These are phyloP conservation scores for Panulirus ornatus DNA, from an alignment of 1,140 invertebrate genomes.

Conservation along the genomic window DNA sequence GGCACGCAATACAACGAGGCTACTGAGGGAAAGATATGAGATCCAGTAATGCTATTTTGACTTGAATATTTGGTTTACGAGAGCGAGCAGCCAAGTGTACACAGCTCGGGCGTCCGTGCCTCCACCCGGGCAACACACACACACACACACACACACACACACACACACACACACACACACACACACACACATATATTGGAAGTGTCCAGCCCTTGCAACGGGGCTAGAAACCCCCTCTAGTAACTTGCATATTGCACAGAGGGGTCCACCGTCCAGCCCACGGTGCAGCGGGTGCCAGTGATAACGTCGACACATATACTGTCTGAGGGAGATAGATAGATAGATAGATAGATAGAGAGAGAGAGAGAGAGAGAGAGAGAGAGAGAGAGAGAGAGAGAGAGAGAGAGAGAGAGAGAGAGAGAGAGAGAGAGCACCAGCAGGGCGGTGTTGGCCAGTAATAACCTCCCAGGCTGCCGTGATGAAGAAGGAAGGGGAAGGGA, in stretches of 20 bases:
- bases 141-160: background rate
- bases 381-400: conserved; percentile 41
- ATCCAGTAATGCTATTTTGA: too few species aligned
- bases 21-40: too few species aligned
- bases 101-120: too few species aligned
- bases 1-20: too few species aligned
- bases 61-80: too few species aligned
- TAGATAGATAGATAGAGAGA: too few species aligned
- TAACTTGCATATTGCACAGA: background rate
- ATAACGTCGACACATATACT: background rate
- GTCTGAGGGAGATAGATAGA: too few species aligned
- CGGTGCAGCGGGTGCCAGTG: background rate
- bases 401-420: conserved; percentile 25
- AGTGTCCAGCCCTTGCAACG: background rate
- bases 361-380: conserved; percentile 28
- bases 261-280: background rate
- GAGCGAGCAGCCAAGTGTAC: too few species aligned
- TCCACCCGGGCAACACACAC: background rate
- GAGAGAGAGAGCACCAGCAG: conserved; percentile 6
- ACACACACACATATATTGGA: background rate
- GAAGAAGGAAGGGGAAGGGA: too few species aligned
- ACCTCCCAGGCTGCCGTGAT: too few species aligned
- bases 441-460: too few species aligned
- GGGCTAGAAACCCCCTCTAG: background rate
- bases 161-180: background rate